phyloP scores from a whole-genome alignment of 1,140 invertebrate species.

The Oncopodura yosiiana region DNA sequence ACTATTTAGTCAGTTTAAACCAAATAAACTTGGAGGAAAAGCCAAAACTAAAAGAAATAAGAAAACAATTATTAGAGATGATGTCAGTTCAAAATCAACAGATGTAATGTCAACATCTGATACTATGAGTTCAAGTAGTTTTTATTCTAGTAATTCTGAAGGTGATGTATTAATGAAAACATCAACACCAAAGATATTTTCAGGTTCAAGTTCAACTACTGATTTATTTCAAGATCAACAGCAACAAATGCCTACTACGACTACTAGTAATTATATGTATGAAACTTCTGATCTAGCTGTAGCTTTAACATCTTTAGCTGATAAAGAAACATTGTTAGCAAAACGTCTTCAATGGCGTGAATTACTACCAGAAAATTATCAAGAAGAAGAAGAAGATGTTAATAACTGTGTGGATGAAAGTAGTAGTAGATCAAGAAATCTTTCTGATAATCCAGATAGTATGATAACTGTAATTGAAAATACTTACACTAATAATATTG shows the following conservation, averaged over 20 bases:
- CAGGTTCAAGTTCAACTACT: not conserved
- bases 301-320: no score
- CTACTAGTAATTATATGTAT: constrained; percentile 8
- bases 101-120: constrained; percentile 11
- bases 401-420: no score
- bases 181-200: not conserved
- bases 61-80: not conserved
- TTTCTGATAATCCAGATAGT: no score
- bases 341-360: constrained; percentile 30
- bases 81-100: no score
- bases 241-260: not conserved
- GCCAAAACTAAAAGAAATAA: not conserved
- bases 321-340: constrained; percentile 26
- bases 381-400: not conserved
- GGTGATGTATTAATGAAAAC: not conserved
- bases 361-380: constrained; percentile 35
- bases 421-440: no score
- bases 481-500: no score
- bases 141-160: constrained; percentile 21
- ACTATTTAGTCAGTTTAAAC: constrained; percentile 12
- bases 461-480: no score
- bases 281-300: no score
- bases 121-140: constrained; percentile 19
- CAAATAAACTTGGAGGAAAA: not conserved
- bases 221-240: not conserved